Evolutionary conservation across 2,888 invertebrate genomes (phyloP), one percentile per base, ranked within the genome.

Genomic region (Melolontha melolontha): DNA sequence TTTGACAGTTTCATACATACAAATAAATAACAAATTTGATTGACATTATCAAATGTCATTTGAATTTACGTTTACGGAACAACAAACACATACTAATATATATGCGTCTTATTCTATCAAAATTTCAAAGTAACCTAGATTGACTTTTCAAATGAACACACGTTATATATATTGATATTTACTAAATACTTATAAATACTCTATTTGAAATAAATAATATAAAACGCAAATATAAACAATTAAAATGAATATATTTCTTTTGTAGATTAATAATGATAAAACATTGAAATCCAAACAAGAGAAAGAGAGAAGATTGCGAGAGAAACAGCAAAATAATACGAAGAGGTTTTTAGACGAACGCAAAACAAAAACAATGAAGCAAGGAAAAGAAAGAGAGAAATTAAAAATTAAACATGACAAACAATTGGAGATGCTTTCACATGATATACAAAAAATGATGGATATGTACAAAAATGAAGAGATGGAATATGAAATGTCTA

Each of bases 301-400:
- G 82, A 95, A 96, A 78, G 99, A 99, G 81, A 89, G 97, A 49
- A 88, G 97, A 50, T 87, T 97, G 66, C 87, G 95, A 29, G 97
- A 98, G 84, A 96, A 98, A 83, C 97, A 97, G 78, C 96, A 97
- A 81, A 98, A 97, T 82, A 98, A 98, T 82, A 97, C 96, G 64
- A 98, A 98, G 84, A 94, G 95, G 79, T 98, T 98, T 81, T 92
- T 97, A 87, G 98, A 98, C 75, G 98, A 98, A 83, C 88, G 96
- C 67, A 95, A 93, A 87, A 90, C 89, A 71, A 92, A 92, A 63
- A 91, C 92, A 66, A 94, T 96, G 80, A 95, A 97, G 78, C 97
- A 97, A 78, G 91, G 90, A 68, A 92, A 96, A 73, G 96, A 97
- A 81, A 94, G 92, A 82, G 96, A 97, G 74, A 95, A 97, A 82